Evolutionary conservation across 2,113 vertebrate genomes (phyloP).

Genomic region (Odontophorus gujanensis): DNA sequence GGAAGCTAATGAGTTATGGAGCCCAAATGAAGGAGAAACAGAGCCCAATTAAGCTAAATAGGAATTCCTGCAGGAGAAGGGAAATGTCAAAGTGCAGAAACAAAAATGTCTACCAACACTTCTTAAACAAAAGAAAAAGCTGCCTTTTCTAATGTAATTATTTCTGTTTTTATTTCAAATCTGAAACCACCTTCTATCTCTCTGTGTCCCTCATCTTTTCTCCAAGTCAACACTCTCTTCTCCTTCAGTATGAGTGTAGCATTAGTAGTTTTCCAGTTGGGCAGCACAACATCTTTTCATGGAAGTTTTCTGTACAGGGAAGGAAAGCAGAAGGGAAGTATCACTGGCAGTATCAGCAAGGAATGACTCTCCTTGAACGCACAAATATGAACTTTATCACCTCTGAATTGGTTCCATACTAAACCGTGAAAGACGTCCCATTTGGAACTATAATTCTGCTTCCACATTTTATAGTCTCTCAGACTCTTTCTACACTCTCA

Average conservation of each 20-base stretch:
- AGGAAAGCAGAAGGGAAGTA: background rate
- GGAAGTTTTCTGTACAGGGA: background rate
- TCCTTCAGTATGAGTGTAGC: background rate
- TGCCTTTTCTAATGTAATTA: background rate
- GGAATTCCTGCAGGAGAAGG: conserved; percentile 65
- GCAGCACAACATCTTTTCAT: background rate
- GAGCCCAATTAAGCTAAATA: conserved; percentile 67
- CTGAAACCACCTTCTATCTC: background rate
- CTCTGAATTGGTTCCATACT: background rate
- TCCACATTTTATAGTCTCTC: background rate
- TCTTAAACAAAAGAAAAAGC: conserved; percentile 3
- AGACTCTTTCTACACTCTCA: background rate
- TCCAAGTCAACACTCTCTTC: background rate
- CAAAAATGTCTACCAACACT: conserved; percentile 5
- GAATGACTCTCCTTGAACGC: background rate
- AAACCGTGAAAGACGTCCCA: background rate
- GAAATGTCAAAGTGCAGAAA: conserved; percentile 59
- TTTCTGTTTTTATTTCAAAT: conserved; percentile 19
- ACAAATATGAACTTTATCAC: background rate
- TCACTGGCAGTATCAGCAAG: background rate
- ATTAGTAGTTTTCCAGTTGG: background rate
- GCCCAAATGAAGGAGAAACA: conserved; percentile 57
- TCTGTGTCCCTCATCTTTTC: background rate
- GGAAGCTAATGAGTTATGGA: conserved; percentile 73
- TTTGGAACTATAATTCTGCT: background rate